Conservation (phyloP, 2,113 vertebrate species). For the Neotragus pygmaeus region DNA sequence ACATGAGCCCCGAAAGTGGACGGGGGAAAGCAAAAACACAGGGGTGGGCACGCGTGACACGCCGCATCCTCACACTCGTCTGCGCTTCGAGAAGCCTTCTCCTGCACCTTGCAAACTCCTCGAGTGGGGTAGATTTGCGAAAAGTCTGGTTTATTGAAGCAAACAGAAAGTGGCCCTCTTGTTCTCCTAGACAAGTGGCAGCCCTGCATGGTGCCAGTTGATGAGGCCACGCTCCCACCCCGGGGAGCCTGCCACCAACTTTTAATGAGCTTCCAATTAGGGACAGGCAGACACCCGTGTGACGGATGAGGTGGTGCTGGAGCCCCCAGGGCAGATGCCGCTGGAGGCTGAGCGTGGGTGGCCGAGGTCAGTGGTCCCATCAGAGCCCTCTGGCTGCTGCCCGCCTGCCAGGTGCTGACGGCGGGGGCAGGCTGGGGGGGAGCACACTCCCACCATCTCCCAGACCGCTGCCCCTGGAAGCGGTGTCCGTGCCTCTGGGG, state of each 20-base stretch:
- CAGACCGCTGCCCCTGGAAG: not conserved
- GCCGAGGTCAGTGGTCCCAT: not conserved
- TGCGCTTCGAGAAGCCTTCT: no score
- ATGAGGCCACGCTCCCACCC: not conserved
- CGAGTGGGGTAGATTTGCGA: not conserved
- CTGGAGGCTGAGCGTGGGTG: fast-evolving
- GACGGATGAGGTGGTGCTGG: fast-evolving
- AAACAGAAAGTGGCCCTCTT: not conserved
- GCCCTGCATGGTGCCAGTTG: not conserved
- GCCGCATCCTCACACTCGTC: not conserved
- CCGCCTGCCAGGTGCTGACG: not conserved
- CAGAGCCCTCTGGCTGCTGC: not conserved
- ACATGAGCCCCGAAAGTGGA: not conserved
- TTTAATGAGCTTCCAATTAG: not conserved
- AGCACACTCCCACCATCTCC: not conserved
- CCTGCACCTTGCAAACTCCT: not conserved
- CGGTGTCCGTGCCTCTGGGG: not conserved
- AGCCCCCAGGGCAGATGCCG: not conserved
- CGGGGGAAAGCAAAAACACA: not conserved
- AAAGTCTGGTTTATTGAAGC: not conserved
- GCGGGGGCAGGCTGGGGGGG: not conserved
- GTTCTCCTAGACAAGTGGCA: not conserved
- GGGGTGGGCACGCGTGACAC: not conserved
- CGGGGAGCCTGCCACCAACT: not conserved
- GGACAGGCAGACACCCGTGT: not conserved